These are phyloP conservation scores for Styela clava DNA, from an alignment of 23 tunicate genomes.

Conservation along the genomic window DNA sequence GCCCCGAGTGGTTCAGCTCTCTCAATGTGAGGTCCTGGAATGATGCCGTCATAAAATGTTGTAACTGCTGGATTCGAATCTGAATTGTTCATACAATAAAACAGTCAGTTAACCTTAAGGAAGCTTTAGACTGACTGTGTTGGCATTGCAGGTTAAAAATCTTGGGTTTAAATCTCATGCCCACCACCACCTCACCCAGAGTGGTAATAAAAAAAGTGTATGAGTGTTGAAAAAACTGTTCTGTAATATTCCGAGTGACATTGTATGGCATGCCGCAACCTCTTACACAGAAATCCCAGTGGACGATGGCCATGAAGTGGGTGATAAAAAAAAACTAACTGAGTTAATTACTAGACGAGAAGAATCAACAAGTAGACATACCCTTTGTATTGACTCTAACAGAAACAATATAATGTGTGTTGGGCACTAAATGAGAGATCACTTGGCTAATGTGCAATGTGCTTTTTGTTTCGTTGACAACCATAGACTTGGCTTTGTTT, in stretches of 20 bases:
- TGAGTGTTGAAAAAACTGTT: too few relatives aligned
- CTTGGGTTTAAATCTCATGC: too few relatives aligned
- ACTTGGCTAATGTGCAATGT: background rate
- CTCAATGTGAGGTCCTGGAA: background rate
- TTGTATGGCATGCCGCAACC: too few relatives aligned
- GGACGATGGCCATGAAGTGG: background rate
- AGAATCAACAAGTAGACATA: background rate
- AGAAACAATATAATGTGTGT: background rate
- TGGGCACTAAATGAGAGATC: background rate
- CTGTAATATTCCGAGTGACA: too few relatives aligned
- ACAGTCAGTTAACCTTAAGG: too few relatives aligned
- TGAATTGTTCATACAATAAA: too few relatives aligned
- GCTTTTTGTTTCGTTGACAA: background rate
- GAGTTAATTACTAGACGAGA: background rate
- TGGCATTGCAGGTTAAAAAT: too few relatives aligned
- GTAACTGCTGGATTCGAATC: too few relatives aligned
- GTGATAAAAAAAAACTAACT: background rate
- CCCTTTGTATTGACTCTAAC: conserved; percentile 1
- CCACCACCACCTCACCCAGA: too few relatives aligned
- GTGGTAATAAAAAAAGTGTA: too few relatives aligned
- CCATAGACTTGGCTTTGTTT: background rate
- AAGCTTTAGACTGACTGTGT: too few relatives aligned
- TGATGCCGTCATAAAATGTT: background rate
- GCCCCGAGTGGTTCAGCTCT: background rate
- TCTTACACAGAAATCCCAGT: too few relatives aligned